These are phyloP conservation scores for Pheosia gnoma DNA, from an alignment of 2,888 invertebrate species.

Conservation along the genomic window DNA sequence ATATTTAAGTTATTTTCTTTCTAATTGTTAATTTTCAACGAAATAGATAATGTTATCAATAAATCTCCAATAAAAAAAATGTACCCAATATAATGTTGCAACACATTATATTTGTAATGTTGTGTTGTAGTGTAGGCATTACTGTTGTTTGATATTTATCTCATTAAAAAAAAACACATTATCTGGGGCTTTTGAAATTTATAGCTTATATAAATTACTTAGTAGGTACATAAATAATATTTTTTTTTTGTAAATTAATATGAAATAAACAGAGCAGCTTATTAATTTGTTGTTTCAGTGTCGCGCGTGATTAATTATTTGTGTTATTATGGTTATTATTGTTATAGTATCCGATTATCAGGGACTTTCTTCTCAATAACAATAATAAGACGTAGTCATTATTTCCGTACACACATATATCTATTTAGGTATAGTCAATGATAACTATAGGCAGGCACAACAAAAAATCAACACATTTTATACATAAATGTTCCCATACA, in stretches of 20 bases:
- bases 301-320: neutral
- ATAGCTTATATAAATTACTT: neutral
- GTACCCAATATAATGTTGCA: too few relatives aligned
- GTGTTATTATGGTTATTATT: neutral
- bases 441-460: too few relatives aligned
- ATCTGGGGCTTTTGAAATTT: neutral
- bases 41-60: too few relatives aligned
- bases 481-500: too few relatives aligned
- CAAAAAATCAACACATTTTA: too few relatives aligned
- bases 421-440: neutral
- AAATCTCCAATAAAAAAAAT: too few relatives aligned
- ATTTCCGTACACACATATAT: constrained; percentile 3
- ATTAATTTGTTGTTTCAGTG: neutral
- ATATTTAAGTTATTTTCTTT: too few relatives aligned
- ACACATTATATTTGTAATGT: too few relatives aligned
- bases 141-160: neutral
- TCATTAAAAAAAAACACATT: neutral
- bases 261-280: neutral
- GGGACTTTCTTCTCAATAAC: constrained; percentile 6
- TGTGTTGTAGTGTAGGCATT: too few relatives aligned
- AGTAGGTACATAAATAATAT: neutral
- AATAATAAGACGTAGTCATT: constrained; percentile 7
- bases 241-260: neutral
- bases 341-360: neutral
- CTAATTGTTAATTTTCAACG: too few relatives aligned